Evolutionary conservation across 2,113 vertebrate species (phyloP).

Genomic region (Cichladusa arquata): DNA sequence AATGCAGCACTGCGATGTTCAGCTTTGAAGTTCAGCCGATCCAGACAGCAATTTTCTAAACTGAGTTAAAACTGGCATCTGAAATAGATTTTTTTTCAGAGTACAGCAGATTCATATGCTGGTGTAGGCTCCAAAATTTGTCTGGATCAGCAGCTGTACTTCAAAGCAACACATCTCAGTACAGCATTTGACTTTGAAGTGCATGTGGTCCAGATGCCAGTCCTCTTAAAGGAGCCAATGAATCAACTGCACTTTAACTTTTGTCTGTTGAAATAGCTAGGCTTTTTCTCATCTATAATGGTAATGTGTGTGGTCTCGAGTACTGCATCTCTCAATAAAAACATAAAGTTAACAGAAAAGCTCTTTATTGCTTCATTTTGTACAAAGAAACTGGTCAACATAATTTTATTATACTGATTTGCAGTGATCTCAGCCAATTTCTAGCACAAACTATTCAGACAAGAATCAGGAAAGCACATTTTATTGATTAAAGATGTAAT

Average conservation of each 20-base stretch:
- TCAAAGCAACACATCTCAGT: slow-evolving; percentile 64
- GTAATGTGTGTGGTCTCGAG: slow-evolving; percentile 37
- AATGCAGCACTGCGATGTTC: slow-evolving; percentile 18
- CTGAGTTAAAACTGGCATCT: slow-evolving; percentile 71
- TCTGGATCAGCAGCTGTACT: slow-evolving; percentile 70
- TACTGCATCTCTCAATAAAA: slow-evolving; percentile 35
- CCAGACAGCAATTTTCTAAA: slow-evolving; percentile 73
- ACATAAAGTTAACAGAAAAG: slow-evolving; percentile 22
- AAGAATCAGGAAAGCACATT: neutral
- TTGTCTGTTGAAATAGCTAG: slow-evolving; percentile 32
- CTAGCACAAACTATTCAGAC: neutral
- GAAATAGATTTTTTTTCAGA: slow-evolving; percentile 67
- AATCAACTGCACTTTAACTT: slow-evolving; percentile 43
- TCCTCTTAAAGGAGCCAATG: slow-evolving; percentile 54
- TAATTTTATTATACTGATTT: slow-evolving; percentile 4
- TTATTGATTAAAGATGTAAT: slow-evolving; percentile 19
- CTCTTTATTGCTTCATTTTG: slow-evolving; percentile 37
- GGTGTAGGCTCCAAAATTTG: slow-evolving; percentile 65
- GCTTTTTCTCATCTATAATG: neutral
- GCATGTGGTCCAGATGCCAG: slow-evolving; percentile 67
- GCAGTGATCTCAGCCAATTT: neutral
- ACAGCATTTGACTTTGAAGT: slow-evolving; percentile 66
- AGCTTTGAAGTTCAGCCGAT: slow-evolving; percentile 71
- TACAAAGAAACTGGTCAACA: neutral
- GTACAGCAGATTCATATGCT: slow-evolving; percentile 61